A percentile compares a stretch with the other conserved stretches of the same genome.
phyloP scores from a whole-genome alignment of 2,797 vertebrate species.

The Urophycis tenuis region DNA sequence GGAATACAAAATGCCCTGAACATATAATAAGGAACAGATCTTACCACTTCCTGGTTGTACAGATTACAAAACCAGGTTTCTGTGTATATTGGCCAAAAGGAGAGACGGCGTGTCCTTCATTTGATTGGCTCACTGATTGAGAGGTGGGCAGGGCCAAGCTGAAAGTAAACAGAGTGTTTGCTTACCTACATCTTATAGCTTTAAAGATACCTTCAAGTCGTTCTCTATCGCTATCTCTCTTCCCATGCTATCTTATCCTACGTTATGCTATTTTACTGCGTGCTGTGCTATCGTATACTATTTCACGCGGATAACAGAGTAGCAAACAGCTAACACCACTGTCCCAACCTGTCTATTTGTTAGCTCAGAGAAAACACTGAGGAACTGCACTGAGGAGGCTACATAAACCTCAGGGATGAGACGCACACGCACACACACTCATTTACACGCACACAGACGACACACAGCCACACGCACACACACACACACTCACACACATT shows the following conservation, averaged over 20 bases:
- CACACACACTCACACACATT: conserved; percentile 30
- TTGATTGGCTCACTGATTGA: neutral
- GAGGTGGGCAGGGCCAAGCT: neutral
- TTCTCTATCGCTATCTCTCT: neutral
- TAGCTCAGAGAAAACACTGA: neutral
- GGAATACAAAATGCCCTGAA: no score
- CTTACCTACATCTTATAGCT: neutral
- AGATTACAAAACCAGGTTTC: neutral
- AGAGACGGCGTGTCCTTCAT: neutral
- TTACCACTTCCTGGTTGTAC: neutral
- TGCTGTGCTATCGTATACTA: neutral
- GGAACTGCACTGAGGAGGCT: neutral
- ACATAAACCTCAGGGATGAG: neutral
- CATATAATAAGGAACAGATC: neutral
- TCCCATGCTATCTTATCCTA: neutral
- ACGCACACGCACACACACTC: conserved; percentile 16
- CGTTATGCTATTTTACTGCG: neutral
- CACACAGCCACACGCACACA: conserved; percentile 22
- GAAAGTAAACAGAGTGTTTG: neutral
- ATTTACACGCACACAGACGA: conserved; percentile 22
- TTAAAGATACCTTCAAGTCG: neutral
- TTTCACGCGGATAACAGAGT: neutral
- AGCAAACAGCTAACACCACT: neutral
- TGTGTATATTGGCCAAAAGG: neutral
- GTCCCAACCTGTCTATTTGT: neutral